Base-by-base conservation (phyloP, 2,113 vertebrate genomes). In the Chascanopsetta lugubris region DNA sequence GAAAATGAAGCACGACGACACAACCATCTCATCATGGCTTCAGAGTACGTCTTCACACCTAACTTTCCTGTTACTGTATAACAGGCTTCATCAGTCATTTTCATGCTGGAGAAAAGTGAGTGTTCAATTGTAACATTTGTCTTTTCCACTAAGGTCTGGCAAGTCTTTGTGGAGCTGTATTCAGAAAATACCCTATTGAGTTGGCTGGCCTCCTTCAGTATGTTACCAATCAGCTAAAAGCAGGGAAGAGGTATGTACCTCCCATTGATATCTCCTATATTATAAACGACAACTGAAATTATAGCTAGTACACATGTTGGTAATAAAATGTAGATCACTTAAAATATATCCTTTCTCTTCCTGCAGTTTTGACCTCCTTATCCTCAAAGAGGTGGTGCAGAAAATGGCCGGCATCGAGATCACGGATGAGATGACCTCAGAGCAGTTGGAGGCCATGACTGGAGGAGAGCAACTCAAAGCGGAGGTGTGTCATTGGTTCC, bases 381-480 rank as follows among this genome's bases (percentile, higher is more conserved):
- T 99, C 91, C 92, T 99, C 71, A 99, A 99, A 90, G 97, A 99
- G 80, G 97, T 99, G 36, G 96, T 99, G 55, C 97, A 99, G 89
- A 99, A 99, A 91, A 99, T 99, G 96, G 97, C 97, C 2, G 97
- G 97, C 50, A 99, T 99, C 62, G 97, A 99, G 92, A 97, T 99
- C 83, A 98, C 97, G 13, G 96, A 99, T 65, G 97, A 99, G 89
- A 98, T 99, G 94, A 99, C 97, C 5, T 94, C 93, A 70, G 97
- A 99, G 66, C 97, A 99, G 51, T 82, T 99, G 48, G 97, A 99
- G 86, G 97, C 97, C 75, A 98, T 99, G 96, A 98, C 97, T 11
- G 97, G 97, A 71, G 97, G 97, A 77, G 97, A 99, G 38, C 97
- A 98, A 62, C 93, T 99, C 32, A 99, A 98, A 93, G 97, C 97